Evolutionary conservation across 2,797 vertebrate genomes (phyloP), one percentile per base, ranked within the genome.

Genomic region (Ceryle rudis): DNA sequence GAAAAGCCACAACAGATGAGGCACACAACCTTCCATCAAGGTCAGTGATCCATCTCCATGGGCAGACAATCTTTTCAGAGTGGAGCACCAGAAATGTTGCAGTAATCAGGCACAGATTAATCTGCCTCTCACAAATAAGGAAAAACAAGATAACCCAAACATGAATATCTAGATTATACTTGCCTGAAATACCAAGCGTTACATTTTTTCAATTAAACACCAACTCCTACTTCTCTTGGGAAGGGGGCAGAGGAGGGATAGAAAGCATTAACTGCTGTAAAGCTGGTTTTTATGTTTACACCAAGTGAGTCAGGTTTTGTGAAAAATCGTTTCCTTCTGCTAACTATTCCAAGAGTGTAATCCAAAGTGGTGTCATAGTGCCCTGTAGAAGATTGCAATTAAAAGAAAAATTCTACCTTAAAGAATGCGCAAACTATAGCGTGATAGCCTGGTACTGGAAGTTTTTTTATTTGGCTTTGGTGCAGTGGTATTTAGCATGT

Each of bases 191-290:
- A 79, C 10, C 55, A 77, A 37, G 47, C 20, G 89, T 78, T 75
- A 51, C 5, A 14, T 65, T 78, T 83, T 94, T 93, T 57, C 69
- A 86, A 69, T 70, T 77, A 79, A 89, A 84, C 51, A 90, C 21
- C 61, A 91, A 62, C 49, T 55, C 39, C 41, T 80, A 29, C 62
- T 70, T 75, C 73, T 80, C 70, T 73, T 73, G 86, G 83, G 49
- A 94, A 82, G 70, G 60, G 41, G 58, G 54, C 66, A 95, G 73
- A 75, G 62, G 66, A 93, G 62, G 67, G 42, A 60, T 10, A 87
- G 64, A 92, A 83, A 75, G 62, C 88, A 87, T 65, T 85, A 95
- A 87, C 67, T 71, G 80, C 46, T 80, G 22, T 74, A 94, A 92
- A 31, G 23, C 33, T 89, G 60, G 2, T 3, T 80, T 94, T 93